Base-by-base conservation (phyloP, 2,888 invertebrate species). In the Apantesis nais region DNA sequence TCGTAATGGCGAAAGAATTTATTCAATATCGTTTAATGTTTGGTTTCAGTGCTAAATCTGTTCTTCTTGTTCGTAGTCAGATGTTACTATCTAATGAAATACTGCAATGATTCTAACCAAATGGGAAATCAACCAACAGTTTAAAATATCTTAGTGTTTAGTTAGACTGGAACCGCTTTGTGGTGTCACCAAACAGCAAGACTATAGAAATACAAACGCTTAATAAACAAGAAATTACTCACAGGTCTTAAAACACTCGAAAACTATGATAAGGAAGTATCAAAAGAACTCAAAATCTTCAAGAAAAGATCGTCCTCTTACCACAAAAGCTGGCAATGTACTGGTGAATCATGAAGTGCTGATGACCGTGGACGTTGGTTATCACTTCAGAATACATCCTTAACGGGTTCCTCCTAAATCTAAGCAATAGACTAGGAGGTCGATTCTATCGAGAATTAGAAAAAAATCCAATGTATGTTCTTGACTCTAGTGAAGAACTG, bases 71-170 rank as follows among this genome's bases (percentile, higher is more conserved):
- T 61, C 61, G 61, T 67, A 11, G 31, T 44, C n/a, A 22, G 67
- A 16, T 19, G 67, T 44, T 67, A 67, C 41, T 67, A 67, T 31
- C 34, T 67, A 2, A n/a, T 67, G 5, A 44, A n/a, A 5, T 67
- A 67, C 48, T 66, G 66, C 66, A 66, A 58, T 37, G 58, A 11
- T 19, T 22, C 66, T 4, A 25, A 58, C 22, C 58, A 58, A 29
- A 1, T 58, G 9, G 0, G 0, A 29, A 58, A 66, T 37, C 19
- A 66, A 29, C 19, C 39, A 1, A 58, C 58, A 66, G 58, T 58
- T 11, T 66, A 12, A 60, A 22, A 8, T 31, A 44, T 66, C 22
- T 39, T 25, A 41, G 16, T 16, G 14, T 41, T n/a, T 12, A 37
- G 11, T n/a, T 34, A 61, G 12, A 61, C n/a, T 52, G 8, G 11